Conservation (phyloP, 1,140 invertebrate genomes). For the Drosophila nigromelanica region DNA sequence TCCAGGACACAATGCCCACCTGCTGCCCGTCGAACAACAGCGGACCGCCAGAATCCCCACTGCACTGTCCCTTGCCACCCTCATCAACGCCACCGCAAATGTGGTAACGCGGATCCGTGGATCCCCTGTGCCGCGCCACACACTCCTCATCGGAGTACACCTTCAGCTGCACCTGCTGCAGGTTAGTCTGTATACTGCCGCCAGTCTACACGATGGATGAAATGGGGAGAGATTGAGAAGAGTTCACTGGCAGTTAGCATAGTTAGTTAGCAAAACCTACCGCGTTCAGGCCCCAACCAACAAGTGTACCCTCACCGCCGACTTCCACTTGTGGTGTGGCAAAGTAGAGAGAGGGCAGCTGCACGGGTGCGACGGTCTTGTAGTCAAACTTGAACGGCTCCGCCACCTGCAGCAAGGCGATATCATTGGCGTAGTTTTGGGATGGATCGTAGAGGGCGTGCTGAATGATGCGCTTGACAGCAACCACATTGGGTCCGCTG, state of each 20-base stretch:
- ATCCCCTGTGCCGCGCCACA: constrained; percentile 46
- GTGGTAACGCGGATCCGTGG: constrained; percentile 64
- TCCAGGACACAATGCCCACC: constrained; percentile 84
- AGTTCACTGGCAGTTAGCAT: background rate
- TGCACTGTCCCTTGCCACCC: constrained; percentile 85
- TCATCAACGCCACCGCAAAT: constrained; percentile 83
- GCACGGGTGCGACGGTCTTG: constrained; percentile 60
- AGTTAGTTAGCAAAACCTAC: constrained; percentile 45
- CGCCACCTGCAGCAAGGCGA: constrained; percentile 59
- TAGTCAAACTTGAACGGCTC: constrained; percentile 57
- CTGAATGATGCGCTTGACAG: constrained; percentile 69
- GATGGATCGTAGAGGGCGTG: constrained; percentile 70
- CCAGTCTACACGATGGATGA: constrained; percentile 62
- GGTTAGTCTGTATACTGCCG: constrained; percentile 61
- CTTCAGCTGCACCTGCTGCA: constrained; percentile 82
- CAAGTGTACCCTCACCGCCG: constrained; percentile 58
- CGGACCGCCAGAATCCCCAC: constrained; percentile 84
- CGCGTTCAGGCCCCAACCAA: constrained; percentile 79
- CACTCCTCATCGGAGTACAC: constrained; percentile 83
- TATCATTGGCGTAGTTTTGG: constrained; percentile 76
- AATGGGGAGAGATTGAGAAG: background rate
- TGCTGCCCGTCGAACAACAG: constrained; percentile 71
- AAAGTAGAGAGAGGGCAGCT: constrained; percentile 48
- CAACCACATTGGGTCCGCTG: constrained; percentile 62
- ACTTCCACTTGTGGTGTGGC: constrained; percentile 55